Evolutionary conservation across 2,797 vertebrate species (phyloP), one percentile per base, ranked within the genome.

Genomic region (Siniperca obscura): DNA sequence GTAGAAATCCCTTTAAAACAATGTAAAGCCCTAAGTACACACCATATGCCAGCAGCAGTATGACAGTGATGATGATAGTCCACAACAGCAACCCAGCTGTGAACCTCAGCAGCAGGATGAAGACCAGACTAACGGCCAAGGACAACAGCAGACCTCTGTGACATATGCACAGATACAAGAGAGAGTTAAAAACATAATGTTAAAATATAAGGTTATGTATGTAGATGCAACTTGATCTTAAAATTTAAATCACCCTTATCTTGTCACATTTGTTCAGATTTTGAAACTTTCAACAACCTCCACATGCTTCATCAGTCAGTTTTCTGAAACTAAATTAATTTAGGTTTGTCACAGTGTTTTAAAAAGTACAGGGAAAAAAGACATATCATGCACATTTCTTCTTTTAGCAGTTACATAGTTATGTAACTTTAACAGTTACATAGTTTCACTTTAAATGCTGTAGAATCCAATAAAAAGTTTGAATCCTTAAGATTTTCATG

Each of bases 81-180:
- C 97, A 98, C 90, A 99, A 95, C 34, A 99, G 93, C 30, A 96
- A 70, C 5, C 96, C 96, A 7, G 97, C 97, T 1, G 94, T 97
- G 92, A 96, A 97, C 70, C 96, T 96, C 92, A 99, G 74, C 46
- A 99, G 94, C 42, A 98, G 90, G 80, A 99, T 95, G 94, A 98
- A 98, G 56, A 95, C 61, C 86, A 98, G 93, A 62, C 97, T 98
- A 66, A 97, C 91, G 48, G 95, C 11, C 95, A 98, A 94, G 2
- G 97, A 96, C n/a, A 98, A 89, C 68, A 96, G 92, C 78, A 98
- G 94, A 38, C 96, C 97, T 62, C 97, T 99, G 86, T 69, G 80
- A 77, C 44, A 85, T 27, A 61, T 10, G 1, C 12, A 70, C 13
- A 60, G 0, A 70, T 7, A 53, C 25, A 70, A 38, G 38, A 2